phyloP scores from a whole-genome alignment of 1,140 invertebrate species.

The Melipona quadrifasciata region DNA sequence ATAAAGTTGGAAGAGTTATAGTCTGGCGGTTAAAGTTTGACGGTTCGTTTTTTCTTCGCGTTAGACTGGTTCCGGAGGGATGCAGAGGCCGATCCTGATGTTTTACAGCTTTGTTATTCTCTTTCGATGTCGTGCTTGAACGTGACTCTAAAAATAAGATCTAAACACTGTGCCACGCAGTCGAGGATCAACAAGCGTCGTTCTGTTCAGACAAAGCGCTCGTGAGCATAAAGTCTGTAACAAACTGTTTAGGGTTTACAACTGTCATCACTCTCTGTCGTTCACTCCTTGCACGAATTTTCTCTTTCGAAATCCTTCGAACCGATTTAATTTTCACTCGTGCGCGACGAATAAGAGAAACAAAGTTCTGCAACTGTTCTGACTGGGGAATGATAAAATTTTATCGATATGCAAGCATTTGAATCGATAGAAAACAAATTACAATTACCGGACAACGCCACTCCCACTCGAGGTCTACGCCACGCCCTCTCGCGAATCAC shows the following conservation, averaged over 20 bases:
- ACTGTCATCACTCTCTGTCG: no score
- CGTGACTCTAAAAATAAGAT: background rate
- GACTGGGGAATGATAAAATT: no score
- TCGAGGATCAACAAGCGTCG: background rate
- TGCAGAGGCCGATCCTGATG: background rate
- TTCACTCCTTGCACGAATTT: no score
- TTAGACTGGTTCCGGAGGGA: background rate
- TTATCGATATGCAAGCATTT: no score
- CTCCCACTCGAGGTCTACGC: no score
- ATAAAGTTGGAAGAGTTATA: background rate
- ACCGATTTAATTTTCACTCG: no score
- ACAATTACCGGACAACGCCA: no score
- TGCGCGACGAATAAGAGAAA: no score
- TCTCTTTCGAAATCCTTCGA: no score
- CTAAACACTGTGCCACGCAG: background rate
- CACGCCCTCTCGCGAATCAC: no score
- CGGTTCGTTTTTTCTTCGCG: background rate
- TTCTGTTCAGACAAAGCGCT: background rate
- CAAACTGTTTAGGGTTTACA: background rate
- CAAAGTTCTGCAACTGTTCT: no score
- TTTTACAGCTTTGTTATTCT: constrained; percentile 18
- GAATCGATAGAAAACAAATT: no score
- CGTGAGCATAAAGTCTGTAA: background rate
- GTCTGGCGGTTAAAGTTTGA: background rate
- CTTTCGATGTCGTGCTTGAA: background rate